Evolutionary conservation across 2,888 invertebrate species (phyloP).

Genomic region (Idaea biselata): DNA sequence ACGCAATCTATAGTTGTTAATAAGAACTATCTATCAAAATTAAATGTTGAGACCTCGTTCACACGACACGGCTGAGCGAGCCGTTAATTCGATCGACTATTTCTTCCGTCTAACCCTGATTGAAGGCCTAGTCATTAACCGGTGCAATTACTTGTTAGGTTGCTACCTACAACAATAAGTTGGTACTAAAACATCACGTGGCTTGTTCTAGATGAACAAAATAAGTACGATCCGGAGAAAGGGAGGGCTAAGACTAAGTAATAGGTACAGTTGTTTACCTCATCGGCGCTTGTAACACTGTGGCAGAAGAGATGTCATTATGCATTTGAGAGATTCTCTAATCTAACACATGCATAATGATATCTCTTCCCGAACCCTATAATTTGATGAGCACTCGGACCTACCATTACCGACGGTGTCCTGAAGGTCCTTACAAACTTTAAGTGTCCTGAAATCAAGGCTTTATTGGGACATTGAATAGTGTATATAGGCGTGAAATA

Average conservation of each 20-base stretch:
- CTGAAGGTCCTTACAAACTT: too few species aligned
- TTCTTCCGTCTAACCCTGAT: constrained; percentile 1
- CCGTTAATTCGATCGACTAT: not conserved
- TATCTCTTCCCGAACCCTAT: too few species aligned
- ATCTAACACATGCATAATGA: too few species aligned
- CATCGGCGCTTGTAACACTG: too few species aligned
- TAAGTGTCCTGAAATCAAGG: too few species aligned
- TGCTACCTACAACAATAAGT: not conserved
- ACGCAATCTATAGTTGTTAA: not conserved
- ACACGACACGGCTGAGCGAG: not conserved
- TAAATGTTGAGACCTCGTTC: not conserved
- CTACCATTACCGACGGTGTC: too few species aligned
- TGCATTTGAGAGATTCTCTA: not conserved
- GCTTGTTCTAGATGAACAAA: not conserved
- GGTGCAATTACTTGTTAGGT: not conserved
- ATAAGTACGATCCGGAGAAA: too few species aligned
- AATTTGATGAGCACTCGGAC: too few species aligned
- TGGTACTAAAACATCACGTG: not conserved
- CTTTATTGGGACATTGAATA: too few species aligned
- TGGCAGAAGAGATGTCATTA: not conserved
- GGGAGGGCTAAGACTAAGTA: too few species aligned
- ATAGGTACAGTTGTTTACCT: too few species aligned
- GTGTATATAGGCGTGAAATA: too few species aligned
- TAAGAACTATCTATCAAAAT: not conserved
- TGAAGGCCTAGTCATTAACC: not conserved